Conservation (phyloP, 2,113 vertebrate species). For the Hemicordylus capensis region DNA sequence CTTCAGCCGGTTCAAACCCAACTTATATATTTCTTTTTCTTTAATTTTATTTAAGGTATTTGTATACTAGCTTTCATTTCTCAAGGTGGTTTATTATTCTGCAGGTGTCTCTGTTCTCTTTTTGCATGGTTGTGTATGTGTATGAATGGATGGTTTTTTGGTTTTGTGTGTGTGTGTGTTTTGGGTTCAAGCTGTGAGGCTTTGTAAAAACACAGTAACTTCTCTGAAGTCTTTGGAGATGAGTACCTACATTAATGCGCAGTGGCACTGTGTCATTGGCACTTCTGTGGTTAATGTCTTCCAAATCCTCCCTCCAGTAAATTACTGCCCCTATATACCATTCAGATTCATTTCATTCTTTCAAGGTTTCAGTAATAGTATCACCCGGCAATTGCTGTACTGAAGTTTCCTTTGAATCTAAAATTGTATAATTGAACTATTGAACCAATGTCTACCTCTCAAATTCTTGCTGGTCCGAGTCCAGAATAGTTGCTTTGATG, state of each 20-base stretch:
- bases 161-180: not conserved
- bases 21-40: no score
- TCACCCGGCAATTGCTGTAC: conserved; percentile 51
- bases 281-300: conserved; percentile 55
- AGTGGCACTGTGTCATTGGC: conserved; percentile 10
- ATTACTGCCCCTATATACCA: conserved; percentile 46
- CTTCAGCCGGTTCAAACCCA: not conserved
- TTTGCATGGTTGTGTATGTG: not conserved
- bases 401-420: conserved; percentile 71
- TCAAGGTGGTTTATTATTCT: not conserved
- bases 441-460: conserved; percentile 58
- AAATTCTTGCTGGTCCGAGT: conserved; percentile 45
- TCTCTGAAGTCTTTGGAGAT: conserved; percentile 2
- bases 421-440: conserved; percentile 65
- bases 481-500: conserved; percentile 52
- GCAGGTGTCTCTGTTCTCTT: not conserved
- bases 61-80: no score
- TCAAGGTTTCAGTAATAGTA: conserved; percentile 58
- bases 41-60: no score
- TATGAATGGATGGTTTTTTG: not conserved
- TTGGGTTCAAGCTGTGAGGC: conserved; percentile 4
- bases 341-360: conserved; percentile 66
- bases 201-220: not conserved
- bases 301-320: conserved; percentile 51
- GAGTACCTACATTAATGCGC: not conserved